Percentiles rank a stretch among this genome's conserved stretches.
phyloP scores from a whole-genome alignment of 2,888 invertebrate genomes.

The Pyrgus malvae region DNA sequence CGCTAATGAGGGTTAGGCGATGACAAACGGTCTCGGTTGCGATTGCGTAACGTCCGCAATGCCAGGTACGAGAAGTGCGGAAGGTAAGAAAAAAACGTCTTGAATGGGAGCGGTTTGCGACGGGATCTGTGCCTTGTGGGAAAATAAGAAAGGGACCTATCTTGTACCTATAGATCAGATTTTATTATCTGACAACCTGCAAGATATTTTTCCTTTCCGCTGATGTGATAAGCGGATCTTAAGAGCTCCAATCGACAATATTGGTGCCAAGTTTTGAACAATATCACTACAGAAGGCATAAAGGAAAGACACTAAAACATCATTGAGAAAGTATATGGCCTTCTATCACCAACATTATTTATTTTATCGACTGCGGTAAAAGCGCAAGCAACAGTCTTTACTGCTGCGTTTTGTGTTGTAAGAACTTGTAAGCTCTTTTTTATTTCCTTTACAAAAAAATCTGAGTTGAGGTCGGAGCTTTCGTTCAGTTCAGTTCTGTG shows the following conservation, averaged over 20 bases:
- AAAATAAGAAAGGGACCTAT: conserved; percentile 7
- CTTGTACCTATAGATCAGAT: background rate
- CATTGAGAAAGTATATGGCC: background rate
- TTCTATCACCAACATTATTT: too few relatives aligned
- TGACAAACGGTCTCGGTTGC: conserved; percentile 18
- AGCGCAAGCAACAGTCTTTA: too few relatives aligned
- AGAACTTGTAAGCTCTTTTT: too few relatives aligned
- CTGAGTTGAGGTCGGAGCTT: too few relatives aligned
- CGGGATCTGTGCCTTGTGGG: conserved; percentile 13
- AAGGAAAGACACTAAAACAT: background rate
- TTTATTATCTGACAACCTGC: too few relatives aligned
- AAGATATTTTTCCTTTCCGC: background rate
- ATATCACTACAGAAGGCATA: background rate
- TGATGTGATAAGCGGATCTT: background rate
- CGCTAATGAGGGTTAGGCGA: conserved; percentile 19
- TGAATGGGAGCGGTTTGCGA: conserved; percentile 11
- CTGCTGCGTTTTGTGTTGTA: too few relatives aligned
- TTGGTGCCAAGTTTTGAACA: background rate
- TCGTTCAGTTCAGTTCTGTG: too few relatives aligned
- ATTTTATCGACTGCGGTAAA: too few relatives aligned
- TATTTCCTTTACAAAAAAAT: too few relatives aligned
- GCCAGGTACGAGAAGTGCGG: conserved; percentile 9
- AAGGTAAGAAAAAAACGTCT: conserved; percentile 15
- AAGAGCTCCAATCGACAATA: background rate
- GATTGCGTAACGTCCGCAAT: conserved; percentile 16